Conservation (phyloP, 2,888 invertebrate genomes). For the Eutolmus rufibarbis region DNA sequence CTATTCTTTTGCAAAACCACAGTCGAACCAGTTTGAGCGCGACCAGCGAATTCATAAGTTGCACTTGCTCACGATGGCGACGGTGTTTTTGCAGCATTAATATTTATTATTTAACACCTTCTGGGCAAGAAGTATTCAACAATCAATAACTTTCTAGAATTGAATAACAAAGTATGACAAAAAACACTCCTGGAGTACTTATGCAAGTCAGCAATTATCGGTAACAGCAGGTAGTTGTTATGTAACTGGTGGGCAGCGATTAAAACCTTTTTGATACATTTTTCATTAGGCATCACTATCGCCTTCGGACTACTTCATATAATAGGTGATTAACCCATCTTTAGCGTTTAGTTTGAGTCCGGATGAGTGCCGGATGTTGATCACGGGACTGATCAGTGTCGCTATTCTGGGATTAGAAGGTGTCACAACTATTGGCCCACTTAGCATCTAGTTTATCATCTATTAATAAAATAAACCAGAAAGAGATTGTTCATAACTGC, state of each 20-base stretch:
- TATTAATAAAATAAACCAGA: background rate
- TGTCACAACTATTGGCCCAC: background rate
- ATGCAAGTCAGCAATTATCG: background rate
- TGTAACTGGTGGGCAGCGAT: background rate
- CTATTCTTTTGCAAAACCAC: background rate
- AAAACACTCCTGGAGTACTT: background rate
- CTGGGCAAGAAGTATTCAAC: background rate
- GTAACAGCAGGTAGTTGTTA: background rate
- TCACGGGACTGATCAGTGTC: background rate
- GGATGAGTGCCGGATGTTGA: background rate
- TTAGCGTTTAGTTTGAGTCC: background rate
- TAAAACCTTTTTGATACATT: background rate
- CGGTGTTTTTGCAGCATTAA: background rate
- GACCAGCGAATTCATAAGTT: background rate
- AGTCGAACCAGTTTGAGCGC: background rate
- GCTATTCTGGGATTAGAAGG: background rate
- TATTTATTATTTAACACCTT: background rate
- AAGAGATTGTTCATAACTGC: background rate
- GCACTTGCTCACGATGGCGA: background rate
- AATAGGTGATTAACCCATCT: background rate
- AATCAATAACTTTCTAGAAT: background rate
- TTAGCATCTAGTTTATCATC: background rate
- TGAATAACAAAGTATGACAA: background rate
- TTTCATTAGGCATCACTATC: background rate
- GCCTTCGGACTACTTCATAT: background rate